Percentiles rank a stretch among this genome's conserved stretches.
These are phyloP conservation scores for Neofelis nebulosa DNA, from an alignment of 2,113 vertebrate genomes.

Conservation along the genomic window DNA sequence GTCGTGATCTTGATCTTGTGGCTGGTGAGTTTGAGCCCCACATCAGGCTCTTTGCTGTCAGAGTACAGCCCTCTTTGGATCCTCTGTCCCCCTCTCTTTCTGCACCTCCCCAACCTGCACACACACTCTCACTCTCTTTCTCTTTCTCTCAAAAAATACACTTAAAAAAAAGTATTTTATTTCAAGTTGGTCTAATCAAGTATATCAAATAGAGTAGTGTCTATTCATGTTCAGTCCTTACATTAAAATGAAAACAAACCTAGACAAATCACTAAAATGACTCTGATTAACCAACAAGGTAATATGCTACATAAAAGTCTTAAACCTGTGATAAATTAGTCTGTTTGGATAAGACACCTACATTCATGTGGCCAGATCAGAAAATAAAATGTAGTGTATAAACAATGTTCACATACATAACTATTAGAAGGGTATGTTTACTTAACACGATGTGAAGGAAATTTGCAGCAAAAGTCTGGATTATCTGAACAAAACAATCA, in stretches of 20 bases:
- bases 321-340: neutral
- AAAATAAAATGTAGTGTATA: neutral
- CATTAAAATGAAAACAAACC: constrained; percentile 23
- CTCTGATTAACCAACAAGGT: neutral
- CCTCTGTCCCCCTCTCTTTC: too few relatives aligned
- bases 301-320: neutral
- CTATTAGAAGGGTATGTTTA: neutral
- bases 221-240: neutral
- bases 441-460: neutral
- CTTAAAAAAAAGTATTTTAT: neutral
- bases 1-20: too few relatives aligned
- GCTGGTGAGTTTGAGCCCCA: too few relatives aligned
- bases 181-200: neutral
- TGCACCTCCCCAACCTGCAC: too few relatives aligned
- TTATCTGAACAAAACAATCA: neutral
- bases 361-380: neutral
- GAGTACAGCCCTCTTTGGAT: too few relatives aligned
- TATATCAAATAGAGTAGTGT: neutral
- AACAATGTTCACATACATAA: neutral
- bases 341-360: neutral
- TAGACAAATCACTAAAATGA: constrained; percentile 5
- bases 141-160: too few relatives aligned
- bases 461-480: neutral
- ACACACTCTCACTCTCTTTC: too few relatives aligned
- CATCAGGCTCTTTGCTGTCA: too few relatives aligned